phyloP scores from a whole-genome alignment of 2,797 vertebrate genomes.

The Chelon auratus region DNA sequence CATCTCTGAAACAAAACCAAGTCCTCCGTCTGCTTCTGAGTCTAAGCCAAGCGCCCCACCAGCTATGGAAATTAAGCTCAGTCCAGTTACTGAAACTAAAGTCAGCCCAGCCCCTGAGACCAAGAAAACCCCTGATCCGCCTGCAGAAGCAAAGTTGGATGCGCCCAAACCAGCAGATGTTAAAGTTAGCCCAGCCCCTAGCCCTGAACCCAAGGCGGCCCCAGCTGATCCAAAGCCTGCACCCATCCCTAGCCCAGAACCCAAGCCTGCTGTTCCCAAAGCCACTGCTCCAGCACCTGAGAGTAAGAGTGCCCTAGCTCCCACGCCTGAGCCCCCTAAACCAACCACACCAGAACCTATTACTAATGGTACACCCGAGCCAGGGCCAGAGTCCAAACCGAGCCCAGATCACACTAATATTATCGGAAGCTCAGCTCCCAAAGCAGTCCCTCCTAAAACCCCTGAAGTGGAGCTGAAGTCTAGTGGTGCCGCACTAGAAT shows the following conservation, averaged over 20 bases:
- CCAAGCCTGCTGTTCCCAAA: conserved; percentile 64
- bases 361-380: conserved; percentile 78
- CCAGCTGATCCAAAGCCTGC: conserved; percentile 61
- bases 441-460: conserved; percentile 76
- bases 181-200: conserved; percentile 74
- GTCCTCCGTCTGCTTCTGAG: conserved; percentile 58
- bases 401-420: conserved; percentile 68
- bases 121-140: conserved; percentile 63
- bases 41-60: conserved; percentile 64
- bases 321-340: conserved; percentile 64
- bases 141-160: conserved; percentile 66
- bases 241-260: conserved; percentile 70
- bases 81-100: conserved; percentile 65
- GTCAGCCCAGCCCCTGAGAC: conserved; percentile 55
- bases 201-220: conserved; percentile 67
- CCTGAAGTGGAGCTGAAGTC: conserved; percentile 79
- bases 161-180: conserved; percentile 68
- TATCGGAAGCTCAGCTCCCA: conserved; percentile 55
- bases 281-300: conserved; percentile 64
- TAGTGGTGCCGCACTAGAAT: conserved; percentile 55
- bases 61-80: conserved; percentile 54
- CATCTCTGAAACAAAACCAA: conserved; percentile 72
- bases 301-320: conserved; percentile 55
- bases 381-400: conserved; percentile 68
- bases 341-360: conserved; percentile 75